Evolutionary conservation across 2,797 vertebrate genomes (phyloP).

Genomic region (Malurus leucopterus): DNA sequence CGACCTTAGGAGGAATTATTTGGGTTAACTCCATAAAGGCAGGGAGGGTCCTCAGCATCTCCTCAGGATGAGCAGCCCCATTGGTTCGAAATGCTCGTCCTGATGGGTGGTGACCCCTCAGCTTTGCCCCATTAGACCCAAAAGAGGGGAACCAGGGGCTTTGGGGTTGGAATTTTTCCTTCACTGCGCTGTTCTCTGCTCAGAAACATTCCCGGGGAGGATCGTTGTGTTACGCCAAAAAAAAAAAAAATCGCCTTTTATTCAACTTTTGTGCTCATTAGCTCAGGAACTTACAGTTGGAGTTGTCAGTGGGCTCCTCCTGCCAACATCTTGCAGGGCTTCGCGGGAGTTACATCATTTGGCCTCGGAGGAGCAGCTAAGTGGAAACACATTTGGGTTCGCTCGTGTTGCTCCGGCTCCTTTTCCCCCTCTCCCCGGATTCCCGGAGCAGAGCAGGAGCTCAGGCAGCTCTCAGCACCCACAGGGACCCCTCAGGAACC

Average conservation of each 20-base stretch:
- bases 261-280: constrained; percentile 39
- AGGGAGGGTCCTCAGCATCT: background rate
- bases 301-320: constrained; percentile 23
- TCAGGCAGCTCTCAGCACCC: background rate
- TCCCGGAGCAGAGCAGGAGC: background rate
- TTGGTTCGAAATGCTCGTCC: background rate
- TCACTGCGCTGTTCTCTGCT: background rate
- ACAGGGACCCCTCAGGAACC: background rate
- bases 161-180: background rate
- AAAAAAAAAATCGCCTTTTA: background rate
- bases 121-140: background rate
- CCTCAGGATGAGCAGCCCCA: background rate
- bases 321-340: constrained; percentile 35
- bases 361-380: constrained; percentile 40
- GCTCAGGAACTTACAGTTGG: constrained; percentile 60
- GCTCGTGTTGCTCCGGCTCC: background rate
- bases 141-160: background rate
- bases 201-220: background rate
- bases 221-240: background rate
- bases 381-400: constrained; percentile 56
- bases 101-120: background rate
- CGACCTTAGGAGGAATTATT: background rate
- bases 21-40: constrained; percentile 55
- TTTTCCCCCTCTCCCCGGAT: rapidly evolving
- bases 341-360: constrained; percentile 51